phyloP scores from a whole-genome alignment of 1,140 invertebrate species.

The Ooceraea biroi region DNA sequence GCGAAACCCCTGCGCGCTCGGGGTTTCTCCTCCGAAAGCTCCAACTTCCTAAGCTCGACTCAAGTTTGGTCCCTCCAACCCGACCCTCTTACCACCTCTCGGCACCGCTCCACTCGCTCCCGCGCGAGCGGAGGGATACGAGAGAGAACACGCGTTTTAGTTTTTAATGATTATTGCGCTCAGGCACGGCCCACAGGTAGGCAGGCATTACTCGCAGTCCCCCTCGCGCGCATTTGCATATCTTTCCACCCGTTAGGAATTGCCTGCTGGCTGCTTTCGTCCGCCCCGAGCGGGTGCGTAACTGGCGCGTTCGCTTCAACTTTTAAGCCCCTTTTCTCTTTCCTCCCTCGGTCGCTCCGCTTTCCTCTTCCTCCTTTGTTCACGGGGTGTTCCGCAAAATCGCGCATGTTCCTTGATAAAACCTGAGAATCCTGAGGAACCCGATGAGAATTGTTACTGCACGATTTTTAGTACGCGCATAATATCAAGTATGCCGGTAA shows the following conservation, averaged over 20 bases:
- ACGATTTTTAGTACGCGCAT: neutral
- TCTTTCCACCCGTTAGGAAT: constrained; percentile 84
- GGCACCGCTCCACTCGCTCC: neutral
- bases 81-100: constrained; percentile 5
- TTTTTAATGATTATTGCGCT: constrained; percentile 85
- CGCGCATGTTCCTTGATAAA: neutral
- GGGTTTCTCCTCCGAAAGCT: constrained; percentile 39
- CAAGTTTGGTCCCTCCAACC: constrained; percentile 65
- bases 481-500: neutral
- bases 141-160: constrained; percentile 76
- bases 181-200: constrained; percentile 73
- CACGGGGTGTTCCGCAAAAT: constrained; percentile 34
- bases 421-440: neutral
- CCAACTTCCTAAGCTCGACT: constrained; percentile 69
- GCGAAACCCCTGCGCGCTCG: constrained; percentile 48
- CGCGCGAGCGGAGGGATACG: constrained; percentile 8
- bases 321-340: constrained; percentile 78
- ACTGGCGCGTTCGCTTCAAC: constrained; percentile 78
- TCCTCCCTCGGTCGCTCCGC: neutral
- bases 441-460: too few relatives aligned
- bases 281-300: constrained; percentile 69
- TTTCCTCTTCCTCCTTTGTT: neutral
- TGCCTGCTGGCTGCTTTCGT: constrained; percentile 75
- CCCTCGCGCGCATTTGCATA: constrained; percentile 82
- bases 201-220: constrained; percentile 72